These are phyloP conservation scores for Laupala kohalensis DNA, from an alignment of 1,140 invertebrate genomes.

Conservation along the genomic window DNA sequence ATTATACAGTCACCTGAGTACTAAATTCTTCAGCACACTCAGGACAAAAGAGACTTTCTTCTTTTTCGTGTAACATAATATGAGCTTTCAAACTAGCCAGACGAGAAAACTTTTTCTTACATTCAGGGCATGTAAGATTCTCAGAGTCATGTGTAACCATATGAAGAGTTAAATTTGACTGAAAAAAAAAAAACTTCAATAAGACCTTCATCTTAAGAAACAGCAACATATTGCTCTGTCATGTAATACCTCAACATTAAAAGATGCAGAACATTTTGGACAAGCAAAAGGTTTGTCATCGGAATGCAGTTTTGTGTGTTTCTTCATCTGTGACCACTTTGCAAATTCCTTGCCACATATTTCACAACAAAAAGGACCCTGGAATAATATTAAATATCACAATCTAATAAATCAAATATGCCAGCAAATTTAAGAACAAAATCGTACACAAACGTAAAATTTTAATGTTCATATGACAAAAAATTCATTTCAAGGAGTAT, in stretches of 20 bases:
- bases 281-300: slow-evolving; percentile 50
- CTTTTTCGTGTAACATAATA: slow-evolving; percentile 49
- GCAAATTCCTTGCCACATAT: slow-evolving; percentile 39
- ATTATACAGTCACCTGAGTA: slow-evolving; percentile 35
- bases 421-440: no score
- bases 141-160: slow-evolving; percentile 41
- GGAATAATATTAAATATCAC: no score
- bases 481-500: no score
- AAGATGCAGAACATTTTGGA: slow-evolving; percentile 41
- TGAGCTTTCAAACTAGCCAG: slow-evolving; percentile 59
- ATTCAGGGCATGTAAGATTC: slow-evolving; percentile 47
- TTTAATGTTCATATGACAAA: no score
- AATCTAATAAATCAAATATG: no score
- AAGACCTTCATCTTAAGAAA: slow-evolving; percentile 6
- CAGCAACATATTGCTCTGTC: no score
- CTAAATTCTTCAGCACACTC: slow-evolving; percentile 57
- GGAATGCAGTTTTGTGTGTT: slow-evolving; percentile 41
- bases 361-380: slow-evolving; percentile 37
- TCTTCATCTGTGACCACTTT: slow-evolving; percentile 35
- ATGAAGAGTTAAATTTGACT: slow-evolving; percentile 45
- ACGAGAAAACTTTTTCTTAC: slow-evolving; percentile 45
- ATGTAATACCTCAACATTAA: slow-evolving; percentile 42
- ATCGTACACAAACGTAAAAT: no score
- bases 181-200: slow-evolving; percentile 14
- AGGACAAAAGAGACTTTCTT: slow-evolving; percentile 51